Evolutionary conservation across 2,797 vertebrate genomes (phyloP), one percentile per base, ranked within the genome.

Genomic region (Intellagama lesueurii): DNA sequence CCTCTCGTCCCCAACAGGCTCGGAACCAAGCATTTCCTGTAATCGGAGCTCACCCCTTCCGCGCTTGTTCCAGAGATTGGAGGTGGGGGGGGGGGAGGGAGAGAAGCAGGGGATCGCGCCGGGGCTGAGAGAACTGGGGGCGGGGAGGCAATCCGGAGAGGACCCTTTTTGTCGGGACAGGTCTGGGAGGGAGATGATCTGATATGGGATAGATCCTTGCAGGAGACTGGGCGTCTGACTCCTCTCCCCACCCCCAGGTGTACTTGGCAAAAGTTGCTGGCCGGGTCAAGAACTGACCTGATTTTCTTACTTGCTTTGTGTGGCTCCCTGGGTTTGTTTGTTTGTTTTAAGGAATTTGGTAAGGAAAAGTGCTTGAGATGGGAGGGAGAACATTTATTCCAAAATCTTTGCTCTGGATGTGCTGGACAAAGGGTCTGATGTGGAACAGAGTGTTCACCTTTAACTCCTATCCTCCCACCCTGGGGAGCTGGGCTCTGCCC

Each of bases 21-120:
- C 77, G 69, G 86, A 81, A 76, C 82, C 70, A 85, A 91, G 90
- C 87, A 85, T 91, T 91, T 91, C 90, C 90, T 91, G 90, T 88
- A 91, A 91, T 72, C 90, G 70, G 90, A 91, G 90, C 90, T 68
- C 35, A 30, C 40, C 56, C 40, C 77, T 52, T 28, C 88, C 52
- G 83, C 52, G 68, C 84, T 86, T n/a, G 84, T 77, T 86, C 26
- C 35, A 81, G 28, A 40, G 79, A 24, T 66, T 47, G 32, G 68
- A 7, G 30, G 17, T 49, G 24, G 26, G n/a, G 52, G 35, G 30
- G 1, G 5, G 49, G 75, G n/a, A 4, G 14, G 4, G 2, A 19
- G 66, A 32, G 35, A 32, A 44, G 73, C 30, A 73, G 22, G 87
- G 35, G 77, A 8, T 56, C 19, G 49, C 14, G 60, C 19, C 12